Evolutionary conservation across 2,888 invertebrate genomes (phyloP).

Genomic region (Ormyrus labotus): DNA sequence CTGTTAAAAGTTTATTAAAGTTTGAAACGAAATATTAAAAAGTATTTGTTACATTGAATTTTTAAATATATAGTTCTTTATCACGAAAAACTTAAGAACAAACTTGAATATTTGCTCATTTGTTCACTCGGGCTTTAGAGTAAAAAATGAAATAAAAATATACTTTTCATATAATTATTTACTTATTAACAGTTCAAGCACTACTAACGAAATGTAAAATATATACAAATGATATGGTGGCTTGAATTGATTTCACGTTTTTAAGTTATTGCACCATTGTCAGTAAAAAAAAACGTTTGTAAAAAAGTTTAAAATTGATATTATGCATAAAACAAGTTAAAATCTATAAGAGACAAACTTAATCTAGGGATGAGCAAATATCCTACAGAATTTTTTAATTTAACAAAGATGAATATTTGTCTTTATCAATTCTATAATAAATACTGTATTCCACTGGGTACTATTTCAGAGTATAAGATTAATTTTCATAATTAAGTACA

Average conservation of each 20-base stretch:
- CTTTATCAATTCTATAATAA: slow-evolving; percentile 27
- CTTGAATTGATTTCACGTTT: slow-evolving; percentile 39
- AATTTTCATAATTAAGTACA: slow-evolving; percentile 51
- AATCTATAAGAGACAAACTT: slow-evolving; percentile 30
- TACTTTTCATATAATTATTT: slow-evolving; percentile 35
- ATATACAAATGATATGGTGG: slow-evolving; percentile 53
- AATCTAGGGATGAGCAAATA: slow-evolving; percentile 44
- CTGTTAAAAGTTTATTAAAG: slow-evolving; percentile 26
- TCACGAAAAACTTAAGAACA: slow-evolving; percentile 6
- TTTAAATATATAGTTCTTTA: slow-evolving; percentile 4
- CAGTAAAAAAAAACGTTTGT: slow-evolving; percentile 47
- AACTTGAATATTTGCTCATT: slow-evolving; percentile 36
- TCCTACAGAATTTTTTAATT: slow-evolving; percentile 10
- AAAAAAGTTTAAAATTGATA: slow-evolving; percentile 34
- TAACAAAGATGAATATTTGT: slow-evolving; percentile 20
- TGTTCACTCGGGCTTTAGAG: slow-evolving; percentile 17
- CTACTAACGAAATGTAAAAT: slow-evolving; percentile 44
- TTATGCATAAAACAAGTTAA: slow-evolving; percentile 12
- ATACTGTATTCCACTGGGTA: slow-evolving; percentile 41
- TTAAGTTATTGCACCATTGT: slow-evolving; percentile 52
- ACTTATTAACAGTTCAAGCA: slow-evolving; percentile 26
- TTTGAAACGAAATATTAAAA: slow-evolving; percentile 41
- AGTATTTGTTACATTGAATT: slow-evolving; percentile 15
- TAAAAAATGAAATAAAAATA: slow-evolving; percentile 29
- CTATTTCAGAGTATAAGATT: slow-evolving; percentile 37